Percentiles rank a stretch among this genome's conserved stretches.
These are phyloP conservation scores for Macaria liturata DNA, from an alignment of 2,888 invertebrate genomes.

Conservation along the genomic window DNA sequence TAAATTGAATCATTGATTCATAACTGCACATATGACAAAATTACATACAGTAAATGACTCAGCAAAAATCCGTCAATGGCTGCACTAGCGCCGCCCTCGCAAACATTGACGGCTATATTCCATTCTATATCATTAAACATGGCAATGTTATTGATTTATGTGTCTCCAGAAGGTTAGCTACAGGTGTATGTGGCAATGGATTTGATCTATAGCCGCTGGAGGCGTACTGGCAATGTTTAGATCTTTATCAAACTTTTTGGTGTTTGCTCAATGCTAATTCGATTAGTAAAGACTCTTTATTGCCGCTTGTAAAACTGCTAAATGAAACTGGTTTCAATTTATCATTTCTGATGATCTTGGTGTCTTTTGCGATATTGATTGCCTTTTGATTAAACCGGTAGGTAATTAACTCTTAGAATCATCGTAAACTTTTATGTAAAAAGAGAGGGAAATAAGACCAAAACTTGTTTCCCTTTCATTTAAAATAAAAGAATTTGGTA, in stretches of 20 bases:
- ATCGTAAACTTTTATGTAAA: too few species aligned
- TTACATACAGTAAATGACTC: too few species aligned
- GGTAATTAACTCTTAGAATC: too few species aligned
- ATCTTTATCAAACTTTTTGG: conserved; percentile 13
- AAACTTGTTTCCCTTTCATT: too few species aligned
- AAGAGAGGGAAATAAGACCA: too few species aligned
- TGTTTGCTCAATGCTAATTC: conserved; percentile 14
- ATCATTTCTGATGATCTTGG: too few species aligned
- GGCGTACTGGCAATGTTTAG: conserved; percentile 16
- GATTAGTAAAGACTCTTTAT: conserved; percentile 7
- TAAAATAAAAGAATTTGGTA: too few species aligned
- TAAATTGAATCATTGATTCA: too few species aligned
- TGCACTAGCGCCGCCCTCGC: background rate
- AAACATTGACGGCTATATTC: conserved; percentile 4
- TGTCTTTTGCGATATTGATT: too few species aligned
- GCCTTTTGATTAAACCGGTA: too few species aligned
- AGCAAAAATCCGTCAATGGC: too few species aligned
- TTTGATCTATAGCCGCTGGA: conserved; percentile 17
- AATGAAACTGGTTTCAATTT: background rate
- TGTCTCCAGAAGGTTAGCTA: conserved; percentile 15
- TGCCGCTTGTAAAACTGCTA: conserved; percentile 1
- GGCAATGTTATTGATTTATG: conserved; percentile 19
- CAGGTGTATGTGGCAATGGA: conserved; percentile 23
- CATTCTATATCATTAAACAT: conserved; percentile 9
- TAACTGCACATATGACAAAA: too few species aligned